These are phyloP conservation scores for Epirrhoe tristata DNA, from an alignment of 2,888 invertebrate genomes.

Conservation along the genomic window DNA sequence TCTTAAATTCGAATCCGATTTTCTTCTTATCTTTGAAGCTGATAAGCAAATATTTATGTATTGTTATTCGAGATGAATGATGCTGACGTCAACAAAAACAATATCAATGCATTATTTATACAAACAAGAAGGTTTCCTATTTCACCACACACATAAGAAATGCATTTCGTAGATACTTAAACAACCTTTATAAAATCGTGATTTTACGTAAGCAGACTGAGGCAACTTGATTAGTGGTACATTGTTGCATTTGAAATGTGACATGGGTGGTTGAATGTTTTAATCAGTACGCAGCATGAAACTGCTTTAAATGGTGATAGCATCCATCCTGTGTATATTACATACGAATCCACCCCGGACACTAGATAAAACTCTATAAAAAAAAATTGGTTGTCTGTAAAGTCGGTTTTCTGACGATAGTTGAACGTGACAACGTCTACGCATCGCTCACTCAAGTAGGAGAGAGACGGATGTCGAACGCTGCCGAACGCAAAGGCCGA, in stretches of 20 bases:
- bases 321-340: neutral
- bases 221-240: conserved; percentile 14
- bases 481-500: no score
- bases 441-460: no score
- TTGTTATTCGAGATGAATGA: neutral
- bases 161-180: neutral
- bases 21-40: neutral
- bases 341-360: neutral
- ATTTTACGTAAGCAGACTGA: conserved; percentile 16
- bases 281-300: conserved; percentile 15
- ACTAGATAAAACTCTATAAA: no score
- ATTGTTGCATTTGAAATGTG: conserved; percentile 20
- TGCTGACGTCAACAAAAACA: neutral
- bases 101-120: neutral
- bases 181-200: neutral
- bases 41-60: neutral
- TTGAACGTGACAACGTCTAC: no score
- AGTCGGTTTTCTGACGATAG: no score
- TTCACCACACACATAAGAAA: neutral
- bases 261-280: conserved; percentile 18
- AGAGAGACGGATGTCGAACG: no score
- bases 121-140: neutral
- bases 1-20: conserved; percentile 4
- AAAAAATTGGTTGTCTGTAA: no score
- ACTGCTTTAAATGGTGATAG: conserved; percentile 3